phyloP scores from a whole-genome alignment of 2,888 invertebrate genomes.

The Callimorpha dominula region DNA sequence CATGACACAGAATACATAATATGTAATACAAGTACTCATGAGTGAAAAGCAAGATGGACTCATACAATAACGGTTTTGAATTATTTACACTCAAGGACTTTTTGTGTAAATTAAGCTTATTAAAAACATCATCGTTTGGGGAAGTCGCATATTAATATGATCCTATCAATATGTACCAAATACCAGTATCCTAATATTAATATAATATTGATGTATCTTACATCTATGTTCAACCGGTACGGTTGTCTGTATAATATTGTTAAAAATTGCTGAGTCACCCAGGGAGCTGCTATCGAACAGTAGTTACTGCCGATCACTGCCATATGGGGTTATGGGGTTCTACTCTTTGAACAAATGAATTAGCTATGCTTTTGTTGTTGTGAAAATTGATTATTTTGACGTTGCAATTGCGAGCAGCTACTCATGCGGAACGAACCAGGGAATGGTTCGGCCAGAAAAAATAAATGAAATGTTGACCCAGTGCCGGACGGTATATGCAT shows the following conservation, averaged over 20 bases:
- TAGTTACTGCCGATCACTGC: constrained; percentile 69
- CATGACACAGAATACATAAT: no score
- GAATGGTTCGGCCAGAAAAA: not conserved
- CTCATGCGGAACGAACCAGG: constrained; percentile 12
- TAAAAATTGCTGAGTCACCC: constrained; percentile 69
- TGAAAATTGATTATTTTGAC: constrained; percentile 27
- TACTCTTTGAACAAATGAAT: constrained; percentile 49
- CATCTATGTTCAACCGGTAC: constrained; percentile 44
- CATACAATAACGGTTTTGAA: not conserved
- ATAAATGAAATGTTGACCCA: not conserved
- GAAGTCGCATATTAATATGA: not conserved
- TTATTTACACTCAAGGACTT: not conserved
- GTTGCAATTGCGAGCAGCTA: constrained; percentile 27
- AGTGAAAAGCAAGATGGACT: no score
- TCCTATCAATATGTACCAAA: not conserved
- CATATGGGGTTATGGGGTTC: constrained; percentile 65
- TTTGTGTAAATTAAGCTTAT: not conserved
- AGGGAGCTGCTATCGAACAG: constrained; percentile 68
- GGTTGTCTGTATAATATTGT: constrained; percentile 50
- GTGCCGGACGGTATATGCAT: not conserved
- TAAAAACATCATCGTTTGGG: not conserved
- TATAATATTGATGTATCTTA: constrained; percentile 33
- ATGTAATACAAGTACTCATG: no score
- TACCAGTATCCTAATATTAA: constrained; percentile 26
- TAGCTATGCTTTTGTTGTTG: constrained; percentile 43